A percentile compares a stretch with the other conserved stretches of the same genome.
phyloP scores from a whole-genome alignment of 64 coral and sea anemone species.

The Pachyseris speciosa region DNA sequence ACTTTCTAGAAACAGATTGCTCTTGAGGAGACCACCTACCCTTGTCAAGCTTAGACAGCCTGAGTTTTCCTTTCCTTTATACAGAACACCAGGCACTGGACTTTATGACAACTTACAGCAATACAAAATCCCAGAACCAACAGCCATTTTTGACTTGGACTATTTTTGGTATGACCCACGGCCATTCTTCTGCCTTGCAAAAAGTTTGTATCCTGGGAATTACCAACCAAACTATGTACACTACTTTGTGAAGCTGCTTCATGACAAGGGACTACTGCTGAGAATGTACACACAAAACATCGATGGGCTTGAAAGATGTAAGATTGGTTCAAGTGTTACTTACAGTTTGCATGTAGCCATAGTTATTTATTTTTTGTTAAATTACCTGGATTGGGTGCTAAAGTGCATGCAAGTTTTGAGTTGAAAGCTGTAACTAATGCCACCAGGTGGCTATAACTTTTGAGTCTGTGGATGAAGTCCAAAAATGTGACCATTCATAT shows the following conservation, averaged over 20 bases:
- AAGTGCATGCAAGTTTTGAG: too few species aligned
- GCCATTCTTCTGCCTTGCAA: conserved; percentile 92
- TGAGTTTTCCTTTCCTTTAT: neutral
- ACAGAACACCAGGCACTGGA: conserved; percentile 84
- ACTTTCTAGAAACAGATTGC: too few species aligned
- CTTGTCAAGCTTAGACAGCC: too few species aligned
- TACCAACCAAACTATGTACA: conserved; percentile 91
- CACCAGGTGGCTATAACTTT: too few species aligned
- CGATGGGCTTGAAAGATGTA: conserved; percentile 91
- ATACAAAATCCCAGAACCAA: conserved; percentile 89
- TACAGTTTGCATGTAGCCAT: too few species aligned
- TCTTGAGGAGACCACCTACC: too few species aligned
- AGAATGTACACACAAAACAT: conserved; percentile 95
- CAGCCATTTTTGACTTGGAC: conserved; percentile 89
- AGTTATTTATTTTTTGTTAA: too few species aligned
- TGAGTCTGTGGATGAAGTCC: too few species aligned
- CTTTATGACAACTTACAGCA: conserved; percentile 91
- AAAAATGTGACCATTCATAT: too few species aligned
- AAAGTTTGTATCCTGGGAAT: conserved; percentile 86
- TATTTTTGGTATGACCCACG: conserved; percentile 93
- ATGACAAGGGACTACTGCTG: conserved; percentile 84
- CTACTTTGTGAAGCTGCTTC: conserved; percentile 85
- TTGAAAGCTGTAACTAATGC: too few species aligned
- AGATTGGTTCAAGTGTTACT: neutral
- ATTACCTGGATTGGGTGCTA: too few species aligned